phyloP scores from a whole-genome alignment of 2,113 vertebrate genomes.

The Astur gentilis region DNA sequence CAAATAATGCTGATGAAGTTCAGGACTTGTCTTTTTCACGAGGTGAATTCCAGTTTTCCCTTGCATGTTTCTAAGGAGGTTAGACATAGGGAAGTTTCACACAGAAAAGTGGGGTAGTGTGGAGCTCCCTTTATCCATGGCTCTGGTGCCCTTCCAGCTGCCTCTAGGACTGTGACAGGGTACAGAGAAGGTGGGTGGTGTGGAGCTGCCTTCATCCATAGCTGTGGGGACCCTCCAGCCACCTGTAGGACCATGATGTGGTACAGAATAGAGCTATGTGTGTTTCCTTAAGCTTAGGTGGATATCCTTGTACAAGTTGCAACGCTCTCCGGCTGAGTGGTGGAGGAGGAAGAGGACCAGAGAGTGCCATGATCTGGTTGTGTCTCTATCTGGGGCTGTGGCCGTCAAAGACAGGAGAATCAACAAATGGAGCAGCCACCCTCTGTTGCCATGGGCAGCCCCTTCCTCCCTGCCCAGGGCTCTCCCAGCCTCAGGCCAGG shows the following conservation, averaged over 20 bases:
- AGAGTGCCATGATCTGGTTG: background rate
- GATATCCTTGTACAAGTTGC: background rate
- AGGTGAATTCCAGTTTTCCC: background rate
- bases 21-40: background rate
- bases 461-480: background rate
- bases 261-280: background rate
- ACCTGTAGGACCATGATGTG: fast-evolving
- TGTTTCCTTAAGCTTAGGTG: background rate
- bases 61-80: background rate
- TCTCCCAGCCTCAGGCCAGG: background rate
- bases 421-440: background rate
- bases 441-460: background rate
- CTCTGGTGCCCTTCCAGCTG: background rate
- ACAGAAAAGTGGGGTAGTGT: background rate
- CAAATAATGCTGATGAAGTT: background rate
- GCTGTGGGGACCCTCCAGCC: background rate
- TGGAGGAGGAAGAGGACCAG: background rate
- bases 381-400: background rate
- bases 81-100: background rate
- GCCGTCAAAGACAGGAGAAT: background rate
- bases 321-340: background rate
- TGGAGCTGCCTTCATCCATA: background rate
- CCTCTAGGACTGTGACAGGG: background rate
- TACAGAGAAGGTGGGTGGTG: background rate
- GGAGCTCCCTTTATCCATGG: background rate